phyloP scores from a whole-genome alignment of 2,113 vertebrate genomes.

The Cyprinus carpio region DNA sequence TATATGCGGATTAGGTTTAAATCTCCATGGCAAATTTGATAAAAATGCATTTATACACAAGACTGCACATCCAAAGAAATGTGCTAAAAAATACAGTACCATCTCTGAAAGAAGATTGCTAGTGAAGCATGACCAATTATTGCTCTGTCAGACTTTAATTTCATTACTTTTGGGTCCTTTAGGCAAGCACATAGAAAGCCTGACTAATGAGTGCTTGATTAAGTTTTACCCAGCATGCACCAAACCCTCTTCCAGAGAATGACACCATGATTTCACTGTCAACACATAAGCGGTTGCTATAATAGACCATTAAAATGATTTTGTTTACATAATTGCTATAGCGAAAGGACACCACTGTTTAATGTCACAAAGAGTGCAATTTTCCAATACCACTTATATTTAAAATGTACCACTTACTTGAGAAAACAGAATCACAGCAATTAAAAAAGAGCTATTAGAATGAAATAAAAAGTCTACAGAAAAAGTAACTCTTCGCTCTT shows the following conservation, averaged over 20 bases:
- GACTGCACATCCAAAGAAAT: slow-evolving; percentile 8
- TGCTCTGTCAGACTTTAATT: not conserved
- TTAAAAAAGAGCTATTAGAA: not conserved
- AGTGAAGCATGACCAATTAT: not conserved
- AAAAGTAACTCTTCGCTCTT: not conserved
- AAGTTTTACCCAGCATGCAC: not conserved
- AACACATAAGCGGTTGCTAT: not conserved
- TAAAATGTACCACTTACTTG: not conserved
- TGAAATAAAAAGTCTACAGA: not conserved
- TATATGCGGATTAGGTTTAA: slow-evolving; percentile 29
- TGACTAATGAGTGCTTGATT: not conserved
- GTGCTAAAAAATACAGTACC: not conserved
- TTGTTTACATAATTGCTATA: not conserved
- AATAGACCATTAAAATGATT: not conserved
- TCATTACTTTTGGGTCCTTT: slow-evolving; percentile 1
- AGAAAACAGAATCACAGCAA: not conserved
- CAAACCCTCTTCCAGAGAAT: not conserved
- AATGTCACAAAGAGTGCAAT: not conserved
- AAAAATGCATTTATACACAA: slow-evolving; percentile 15
- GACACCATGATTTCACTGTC: not conserved
- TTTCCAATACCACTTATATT: not conserved
- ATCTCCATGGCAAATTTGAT: slow-evolving; percentile 27
- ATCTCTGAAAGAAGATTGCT: not conserved
- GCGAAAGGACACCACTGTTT: not conserved
- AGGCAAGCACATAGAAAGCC: not conserved